phyloP scores from a whole-genome alignment of 2,888 invertebrate species.

The Rutpela maculata region DNA sequence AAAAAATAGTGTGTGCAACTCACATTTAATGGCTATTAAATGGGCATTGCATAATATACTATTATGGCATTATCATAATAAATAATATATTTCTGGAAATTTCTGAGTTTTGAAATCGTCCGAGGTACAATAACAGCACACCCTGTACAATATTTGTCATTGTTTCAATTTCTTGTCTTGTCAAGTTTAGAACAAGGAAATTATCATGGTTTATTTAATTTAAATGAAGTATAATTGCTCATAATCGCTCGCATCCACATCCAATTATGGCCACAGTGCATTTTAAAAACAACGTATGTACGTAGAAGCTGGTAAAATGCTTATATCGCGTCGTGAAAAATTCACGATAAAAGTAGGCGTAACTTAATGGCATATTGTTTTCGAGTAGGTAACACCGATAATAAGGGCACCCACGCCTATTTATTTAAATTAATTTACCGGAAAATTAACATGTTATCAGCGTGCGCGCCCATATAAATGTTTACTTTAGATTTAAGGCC shows the following conservation, averaged over 20 bases:
- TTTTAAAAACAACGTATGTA: slow-evolving; percentile 29
- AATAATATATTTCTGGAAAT: too few relatives aligned
- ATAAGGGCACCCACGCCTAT: slow-evolving; percentile 23
- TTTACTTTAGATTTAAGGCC: slow-evolving; percentile 23
- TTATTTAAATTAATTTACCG: slow-evolving; percentile 31
- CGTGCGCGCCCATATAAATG: slow-evolving; percentile 15
- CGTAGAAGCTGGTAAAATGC: not conserved
- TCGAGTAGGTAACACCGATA: slow-evolving; percentile 24
- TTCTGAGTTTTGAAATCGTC: too few relatives aligned
- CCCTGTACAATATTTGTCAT: not conserved
- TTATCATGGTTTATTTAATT: slow-evolving; percentile 46
- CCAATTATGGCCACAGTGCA: slow-evolving; percentile 45
- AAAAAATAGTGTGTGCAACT: too few relatives aligned
- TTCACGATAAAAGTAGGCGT: slow-evolving; percentile 18
- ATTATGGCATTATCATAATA: too few relatives aligned
- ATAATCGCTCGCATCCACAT: slow-evolving; percentile 41
- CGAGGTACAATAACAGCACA: too few relatives aligned
- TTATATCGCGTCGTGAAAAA: slow-evolving; percentile 14
- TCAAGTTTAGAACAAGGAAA: slow-evolving; percentile 22
- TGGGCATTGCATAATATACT: too few relatives aligned
- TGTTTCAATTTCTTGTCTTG: slow-evolving; percentile 1
- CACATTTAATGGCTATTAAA: too few relatives aligned
- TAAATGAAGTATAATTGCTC: slow-evolving; percentile 42
- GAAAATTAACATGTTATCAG: slow-evolving; percentile 38
- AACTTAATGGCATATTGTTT: slow-evolving; percentile 30